Evolutionary conservation across 2,888 invertebrate species (phyloP), one percentile per base, ranked within the genome.

Genomic region (Octodonta nipae): DNA sequence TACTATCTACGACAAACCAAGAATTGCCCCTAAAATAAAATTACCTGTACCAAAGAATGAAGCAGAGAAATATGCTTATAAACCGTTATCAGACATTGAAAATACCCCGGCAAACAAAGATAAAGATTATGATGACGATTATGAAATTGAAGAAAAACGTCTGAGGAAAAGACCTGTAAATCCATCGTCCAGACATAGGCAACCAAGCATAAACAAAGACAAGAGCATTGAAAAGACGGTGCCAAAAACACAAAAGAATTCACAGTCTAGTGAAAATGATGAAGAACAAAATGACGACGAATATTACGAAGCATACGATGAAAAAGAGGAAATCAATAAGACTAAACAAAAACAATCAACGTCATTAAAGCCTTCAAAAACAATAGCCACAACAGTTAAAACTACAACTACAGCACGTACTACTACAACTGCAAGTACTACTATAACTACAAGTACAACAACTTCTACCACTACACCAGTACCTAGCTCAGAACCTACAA

Each of bases 11-110:
- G 72, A 79, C 28, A 69, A 80, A 37, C 83, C 84, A 0, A 66
- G 86, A 51, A 66, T 74, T 30, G 75, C 84, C 0, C 85, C 87
- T 0, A 78, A 77, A 60, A 78, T 87, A 35, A 72, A 80, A 37
- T 70, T 83, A 30, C 87, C 87, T 1, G 86, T 86, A 1, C 86
- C 87, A 2, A 61, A 75, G 11, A 78, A 63, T 36, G 83, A 81
- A 49, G 76, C 76, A 47, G 70, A 73, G 14, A 83, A 81, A 59
- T 85, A 71, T 52, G 73, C 76, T 26, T 83, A 79, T 44, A 75
- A 75, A 16, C 63, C 73, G 2, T 61, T 72, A 14, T 60, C 56
- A 3, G 48, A 54, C n/a, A 50, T 50, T 5, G 39, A 37, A 32
- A n/a, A n/a, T n/a, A n/a, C n/a, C n/a, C 27, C 26, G 26, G 13